A percentile compares a stretch with the other conserved stretches of the same genome.
phyloP scores from a whole-genome alignment of 2,113 vertebrate genomes.

The Ammodytes dubius region DNA sequence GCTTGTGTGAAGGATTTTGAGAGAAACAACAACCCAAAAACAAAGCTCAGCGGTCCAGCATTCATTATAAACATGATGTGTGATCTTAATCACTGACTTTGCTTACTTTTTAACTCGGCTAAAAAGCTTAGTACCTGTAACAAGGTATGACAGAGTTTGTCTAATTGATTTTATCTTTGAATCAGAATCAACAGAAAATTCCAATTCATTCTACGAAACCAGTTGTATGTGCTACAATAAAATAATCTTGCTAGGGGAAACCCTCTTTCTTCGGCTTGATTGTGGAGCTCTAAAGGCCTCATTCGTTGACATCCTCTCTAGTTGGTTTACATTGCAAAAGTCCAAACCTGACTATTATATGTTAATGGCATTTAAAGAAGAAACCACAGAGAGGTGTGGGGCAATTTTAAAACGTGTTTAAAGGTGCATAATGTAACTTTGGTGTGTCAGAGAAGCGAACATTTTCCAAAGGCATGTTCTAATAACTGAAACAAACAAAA shows the following conservation, averaged over 20 bases:
- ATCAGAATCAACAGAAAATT: background rate
- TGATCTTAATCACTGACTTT: background rate
- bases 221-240: background rate
- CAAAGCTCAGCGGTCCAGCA: constrained; percentile 31
- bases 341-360: background rate
- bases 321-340: constrained; percentile 51
- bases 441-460: no score
- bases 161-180: background rate
- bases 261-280: background rate
- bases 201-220: background rate
- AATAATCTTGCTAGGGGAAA: background rate
- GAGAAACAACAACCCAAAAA: constrained; percentile 37
- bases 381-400: background rate
- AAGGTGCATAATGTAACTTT: background rate
- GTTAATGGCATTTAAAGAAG: background rate
- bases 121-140: background rate
- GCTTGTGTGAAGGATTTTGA: constrained; percentile 26
- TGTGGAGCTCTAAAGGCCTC: background rate
- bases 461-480: no score
- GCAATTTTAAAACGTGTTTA: background rate
- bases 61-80: constrained; percentile 2
- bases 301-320: constrained; percentile 1
- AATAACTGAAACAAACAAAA: no score
- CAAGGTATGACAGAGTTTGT: background rate
- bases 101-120: background rate